Evolutionary conservation across 2,888 invertebrate genomes (phyloP), one percentile per base, ranked within the genome.

Genomic region (Nymphalis polychloros): DNA sequence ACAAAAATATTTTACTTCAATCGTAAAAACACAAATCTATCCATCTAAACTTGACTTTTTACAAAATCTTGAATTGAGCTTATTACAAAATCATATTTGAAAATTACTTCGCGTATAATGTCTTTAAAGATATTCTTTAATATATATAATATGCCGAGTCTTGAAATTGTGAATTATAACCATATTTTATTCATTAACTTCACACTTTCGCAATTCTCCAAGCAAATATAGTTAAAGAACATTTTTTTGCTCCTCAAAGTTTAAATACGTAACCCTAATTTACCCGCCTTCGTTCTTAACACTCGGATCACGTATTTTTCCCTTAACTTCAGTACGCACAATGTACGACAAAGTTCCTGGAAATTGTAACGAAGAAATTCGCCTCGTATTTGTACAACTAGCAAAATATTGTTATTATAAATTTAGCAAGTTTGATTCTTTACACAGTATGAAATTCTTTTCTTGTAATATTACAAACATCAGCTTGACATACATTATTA

Each of bases 231-330:
- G 20, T 50, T 50, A 16, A 59, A 55, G 41, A 61, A 66, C 52
- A 53, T 66, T 66, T 66, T 60, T 66, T 62, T 53, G 53, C 47
- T 35, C 52, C 66, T 20, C 67, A 63, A 70, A 74, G 71, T 73
- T 74, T 71, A 73, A 73, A 74, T 74, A 70, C 69, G 68, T 74
- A 72, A 73, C 76, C 77, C 77, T 78, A 79, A 80, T 79, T 78
- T 75, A 74, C 73, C 73, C 73, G 71, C 79, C 75, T 76, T 78
- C 59, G 35, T 57, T 71, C 70, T 75, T 77, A 68, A 72, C 73
- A 77, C 74, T 68, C 76, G 35, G 66, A 73, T 79, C 82, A 81
- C 82, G 83, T 81, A 80, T 73, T 77, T 81, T 80, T 78, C 77
- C 76, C 77, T 73, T 73, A 77, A 78, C 77, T 80, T 76, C 72